Percentiles rank a stretch among this genome's conserved stretches.
Evolutionary conservation across 2,797 vertebrate species (phyloP).

Genomic region (Crocidura indochinensis): DNA sequence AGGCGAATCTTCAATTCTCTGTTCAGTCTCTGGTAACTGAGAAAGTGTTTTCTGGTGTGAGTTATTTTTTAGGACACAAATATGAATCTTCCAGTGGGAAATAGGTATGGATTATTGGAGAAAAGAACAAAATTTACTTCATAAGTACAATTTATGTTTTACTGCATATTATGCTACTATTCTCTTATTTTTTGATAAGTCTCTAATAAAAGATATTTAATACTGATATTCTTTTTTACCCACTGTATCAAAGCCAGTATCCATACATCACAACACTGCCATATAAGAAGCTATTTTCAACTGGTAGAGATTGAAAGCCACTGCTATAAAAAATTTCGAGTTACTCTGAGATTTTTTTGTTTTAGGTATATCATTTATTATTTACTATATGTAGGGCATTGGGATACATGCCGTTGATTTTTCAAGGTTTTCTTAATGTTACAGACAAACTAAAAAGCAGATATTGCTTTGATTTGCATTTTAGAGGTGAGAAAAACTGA

Average conservation of each 20-base stretch:
- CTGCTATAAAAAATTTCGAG: neutral
- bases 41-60: conserved; percentile 36
- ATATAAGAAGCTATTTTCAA: neutral
- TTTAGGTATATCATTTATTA: neutral
- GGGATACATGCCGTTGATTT: neutral
- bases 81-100: neutral
- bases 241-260: neutral
- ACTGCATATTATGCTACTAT: neutral
- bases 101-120: neutral
- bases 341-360: neutral
- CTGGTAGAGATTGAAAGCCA: too few relatives aligned
- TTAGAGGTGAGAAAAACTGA: conserved; percentile 1
- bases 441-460: neutral
- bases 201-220: neutral
- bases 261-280: neutral
- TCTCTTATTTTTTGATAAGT: neutral
- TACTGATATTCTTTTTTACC: neutral
- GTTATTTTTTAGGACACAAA: conserved; percentile 45
- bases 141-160: neutral
- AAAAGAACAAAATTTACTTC: neutral
- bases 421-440: neutral
- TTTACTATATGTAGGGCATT: neutral
- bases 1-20: conserved; percentile 40
- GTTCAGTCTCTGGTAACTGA: conserved; percentile 47
- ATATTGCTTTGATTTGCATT: neutral